phyloP scores from a whole-genome alignment of 2,888 invertebrate genomes.

The Apoderus coryli region DNA sequence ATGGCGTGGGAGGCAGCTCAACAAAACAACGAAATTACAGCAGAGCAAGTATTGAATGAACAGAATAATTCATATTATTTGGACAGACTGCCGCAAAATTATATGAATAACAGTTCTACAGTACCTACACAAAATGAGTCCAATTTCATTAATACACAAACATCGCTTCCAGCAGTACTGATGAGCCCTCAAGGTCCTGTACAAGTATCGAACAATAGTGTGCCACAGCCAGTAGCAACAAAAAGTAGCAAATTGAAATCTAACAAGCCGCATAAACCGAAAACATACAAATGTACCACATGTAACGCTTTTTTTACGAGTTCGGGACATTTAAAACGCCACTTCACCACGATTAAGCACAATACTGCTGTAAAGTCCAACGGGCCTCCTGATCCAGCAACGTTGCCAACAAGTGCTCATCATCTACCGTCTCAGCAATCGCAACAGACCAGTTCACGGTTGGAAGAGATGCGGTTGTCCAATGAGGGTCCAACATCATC shows the following conservation, averaged over 20 bases:
- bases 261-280: constrained; percentile 78
- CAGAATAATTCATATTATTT: too few species aligned
- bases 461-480: too few species aligned
- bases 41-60: too few species aligned
- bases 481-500: too few species aligned
- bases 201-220: constrained; percentile 26
- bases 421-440: constrained; percentile 77
- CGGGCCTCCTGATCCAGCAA: constrained; percentile 72
- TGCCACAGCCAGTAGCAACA: constrained; percentile 38
- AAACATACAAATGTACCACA: constrained; percentile 83
- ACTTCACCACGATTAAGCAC: constrained; percentile 82
- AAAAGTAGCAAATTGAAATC: constrained; percentile 77
- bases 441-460: too few species aligned
- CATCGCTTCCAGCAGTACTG: too few species aligned
- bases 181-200: constrained; percentile 49
- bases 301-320: constrained; percentile 94
- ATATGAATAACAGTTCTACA: too few species aligned
- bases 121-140: too few species aligned
- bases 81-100: too few species aligned
- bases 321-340: constrained; percentile 80
- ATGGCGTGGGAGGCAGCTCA: too few species aligned
- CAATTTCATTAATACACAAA: too few species aligned
- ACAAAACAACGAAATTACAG: too few species aligned
- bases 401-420: constrained; percentile 66
- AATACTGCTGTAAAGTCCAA: constrained; percentile 82